Evolutionary conservation across 2,113 vertebrate genomes (phyloP), one percentile per base, ranked within the genome.

Genomic region (Ascaphus truei): DNA sequence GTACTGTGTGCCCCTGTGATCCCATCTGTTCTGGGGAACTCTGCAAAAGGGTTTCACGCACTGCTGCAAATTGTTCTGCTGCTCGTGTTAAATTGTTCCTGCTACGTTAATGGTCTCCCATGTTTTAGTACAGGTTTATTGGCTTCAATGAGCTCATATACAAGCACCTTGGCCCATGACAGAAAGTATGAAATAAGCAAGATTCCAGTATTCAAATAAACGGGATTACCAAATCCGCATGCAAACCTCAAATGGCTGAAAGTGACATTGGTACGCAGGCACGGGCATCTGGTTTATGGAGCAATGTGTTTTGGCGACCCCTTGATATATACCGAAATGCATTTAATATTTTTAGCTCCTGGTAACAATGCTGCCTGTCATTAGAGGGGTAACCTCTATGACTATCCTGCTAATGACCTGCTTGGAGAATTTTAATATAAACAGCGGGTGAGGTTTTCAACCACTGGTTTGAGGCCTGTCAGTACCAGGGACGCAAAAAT

Each of bases 101-200:
- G 78, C 78, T 77, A 80, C 79, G 73, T 74, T 73, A 79, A 80
- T 61, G 75, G 76, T 69, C 68, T 73, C 66, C 75, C 68, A 77
- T 72, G 68, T 47, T 58, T 20, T 73, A 72, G 31, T 73, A 78
- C 30, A 82, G 79, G 67, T 15, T 56, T 52, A 52, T 37, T 59
- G 41, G 71, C 63, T 85, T 81, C 73, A 64, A 65, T n/a, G 77
- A 53, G 25, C 55, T 78, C 41, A 75, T 59, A 76, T 61, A 43
- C 31, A 62, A 76, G 55, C 75, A 72, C 0, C 59, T 76, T 13
- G 74, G 45, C 27, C 52, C 33, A 47, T 34, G 41, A 77, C 62
- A 37, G 37, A 20, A 59, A 66, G 10, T 56, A 50, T 45, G 77
- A 82, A 81, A 63, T 59, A 62, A 62, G 39, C 0, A 58, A 57